These are phyloP conservation scores for Plagodis dolabraria DNA, from an alignment of 2,888 invertebrate genomes.

Conservation along the genomic window DNA sequence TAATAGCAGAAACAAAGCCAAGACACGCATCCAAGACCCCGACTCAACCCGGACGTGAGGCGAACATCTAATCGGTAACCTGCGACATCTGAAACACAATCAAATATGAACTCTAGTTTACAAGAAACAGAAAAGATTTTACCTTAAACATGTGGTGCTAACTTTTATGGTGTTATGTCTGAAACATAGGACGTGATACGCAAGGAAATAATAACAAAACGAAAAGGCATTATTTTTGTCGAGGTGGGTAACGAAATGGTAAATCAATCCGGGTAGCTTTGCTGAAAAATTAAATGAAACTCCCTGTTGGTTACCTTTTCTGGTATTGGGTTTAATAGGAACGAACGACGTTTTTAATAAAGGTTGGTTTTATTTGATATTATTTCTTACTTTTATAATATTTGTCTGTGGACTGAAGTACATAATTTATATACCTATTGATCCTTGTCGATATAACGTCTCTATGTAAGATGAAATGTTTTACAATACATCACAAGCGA, in stretches of 20 bases:
- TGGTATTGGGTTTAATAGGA: neutral
- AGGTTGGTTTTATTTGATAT: too few species aligned
- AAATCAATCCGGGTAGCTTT: slow-evolving; percentile 50
- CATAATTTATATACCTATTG: too few species aligned
- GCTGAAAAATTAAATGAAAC: slow-evolving; percentile 37
- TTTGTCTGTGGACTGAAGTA: neutral
- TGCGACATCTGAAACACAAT: slow-evolving; percentile 40
- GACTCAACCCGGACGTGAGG: slow-evolving; percentile 50
- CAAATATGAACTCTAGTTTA: slow-evolving; percentile 48
- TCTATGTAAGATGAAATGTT: too few species aligned
- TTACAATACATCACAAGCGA: too few species aligned
- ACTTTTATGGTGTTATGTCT: slow-evolving; percentile 51
- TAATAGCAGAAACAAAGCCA: slow-evolving; percentile 66
- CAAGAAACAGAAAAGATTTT: slow-evolving; percentile 34
- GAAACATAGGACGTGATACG: slow-evolving; percentile 69
- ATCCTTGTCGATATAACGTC: too few species aligned
- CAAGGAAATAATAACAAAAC: slow-evolving; percentile 62
- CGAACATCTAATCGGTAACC: slow-evolving; percentile 66
- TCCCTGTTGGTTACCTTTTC: slow-evolving; percentile 3
- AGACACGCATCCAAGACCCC: slow-evolving; percentile 52
- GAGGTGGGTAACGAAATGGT: slow-evolving; percentile 48
- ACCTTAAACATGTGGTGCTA: slow-evolving; percentile 16
- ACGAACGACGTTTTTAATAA: too few species aligned
- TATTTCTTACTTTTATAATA: neutral
- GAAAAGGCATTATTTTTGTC: slow-evolving; percentile 46